Evolutionary conservation across 2,113 vertebrate genomes (phyloP), one percentile per base, ranked within the genome.

Genomic region (Barbus barbus): DNA sequence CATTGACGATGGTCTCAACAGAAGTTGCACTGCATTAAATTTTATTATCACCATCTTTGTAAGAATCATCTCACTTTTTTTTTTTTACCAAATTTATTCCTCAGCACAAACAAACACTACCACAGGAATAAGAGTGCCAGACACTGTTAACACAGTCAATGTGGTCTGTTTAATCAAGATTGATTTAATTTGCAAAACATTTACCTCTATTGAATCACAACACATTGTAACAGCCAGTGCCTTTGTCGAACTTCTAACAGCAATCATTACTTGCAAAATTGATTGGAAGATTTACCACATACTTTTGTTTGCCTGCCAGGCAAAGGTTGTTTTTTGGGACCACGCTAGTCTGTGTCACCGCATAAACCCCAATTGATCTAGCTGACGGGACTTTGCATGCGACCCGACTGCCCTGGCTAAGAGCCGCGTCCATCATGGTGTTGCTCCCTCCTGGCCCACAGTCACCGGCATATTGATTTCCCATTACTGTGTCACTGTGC

Each of bases 181-280:
- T 89, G 90, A 92, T 91, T 92, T 90, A 58, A 93, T 93, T 93
- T 90, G 91, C 91, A 91, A 91, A 91, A 92, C 90, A 91, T 92
- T 91, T 91, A 91, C 86, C 88, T 93, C 82, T 83, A 46, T 92
- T 93, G 89, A 91, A 90, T 93, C 92, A 92, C 20, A 6, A 44
- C 63, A 53, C 69, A 81, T 88, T 72, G 81, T 83, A 51, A 65
- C 71, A 78, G 69, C 60, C 65, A 13, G 31, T 36, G 69, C 81
- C 74, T 65, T 83, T 87, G 90, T 83, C 86, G 85, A 90, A 90
- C 86, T 79, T 85, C 86, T 83, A 73, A 58, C 48, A 48, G 65
- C 84, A 83, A 91, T 91, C 88, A 89, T 93, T 91, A 91, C 89
- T 90, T 86, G 81, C 24, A 63, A 83, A 75, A 91, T 92, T 90